These are phyloP conservation scores for Pherbina coryleti DNA, from an alignment of 2,888 invertebrate species.

Conservation along the genomic window DNA sequence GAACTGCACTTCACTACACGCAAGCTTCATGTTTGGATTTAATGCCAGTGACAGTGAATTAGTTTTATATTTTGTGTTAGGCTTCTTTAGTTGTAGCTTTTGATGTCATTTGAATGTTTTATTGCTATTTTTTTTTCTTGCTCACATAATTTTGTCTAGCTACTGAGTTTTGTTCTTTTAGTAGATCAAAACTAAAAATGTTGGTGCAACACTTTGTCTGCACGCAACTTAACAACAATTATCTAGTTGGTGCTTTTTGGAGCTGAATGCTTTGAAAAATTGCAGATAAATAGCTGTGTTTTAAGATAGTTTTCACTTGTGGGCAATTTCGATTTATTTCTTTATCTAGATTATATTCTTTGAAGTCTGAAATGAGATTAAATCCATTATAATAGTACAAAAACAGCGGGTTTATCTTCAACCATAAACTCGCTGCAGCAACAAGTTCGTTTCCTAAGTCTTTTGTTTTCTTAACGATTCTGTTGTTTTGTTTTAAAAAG, in stretches of 20 bases:
- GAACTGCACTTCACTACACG: no score
- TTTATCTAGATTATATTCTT: no score
- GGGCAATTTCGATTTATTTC: no score
- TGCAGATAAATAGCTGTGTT: no score
- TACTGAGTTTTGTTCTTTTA: not conserved
- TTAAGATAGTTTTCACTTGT: no score
- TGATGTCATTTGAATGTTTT: not conserved
- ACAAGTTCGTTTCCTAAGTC: no score
- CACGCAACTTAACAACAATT: not conserved
- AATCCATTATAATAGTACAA: no score
- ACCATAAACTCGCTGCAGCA: no score
- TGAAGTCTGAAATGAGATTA: no score
- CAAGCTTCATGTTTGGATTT: conserved; percentile 48
- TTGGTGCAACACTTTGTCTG: not conserved
- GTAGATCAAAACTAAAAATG: conserved; percentile 10
- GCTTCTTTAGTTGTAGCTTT: not conserved
- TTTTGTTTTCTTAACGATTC: no score
- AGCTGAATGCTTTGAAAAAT: not conserved
- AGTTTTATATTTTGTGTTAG: conserved; percentile 1
- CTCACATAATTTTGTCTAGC: not conserved
- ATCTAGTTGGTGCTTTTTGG: not conserved
- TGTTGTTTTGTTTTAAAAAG: no score
- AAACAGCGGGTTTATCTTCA: no score
- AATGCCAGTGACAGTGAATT: conserved; percentile 38
- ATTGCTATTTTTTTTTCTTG: not conserved